Percentiles rank a stretch among this genome's conserved stretches.
Conservation (phyloP, 2,888 invertebrate genomes). For the Athripsodes cinereus region DNA sequence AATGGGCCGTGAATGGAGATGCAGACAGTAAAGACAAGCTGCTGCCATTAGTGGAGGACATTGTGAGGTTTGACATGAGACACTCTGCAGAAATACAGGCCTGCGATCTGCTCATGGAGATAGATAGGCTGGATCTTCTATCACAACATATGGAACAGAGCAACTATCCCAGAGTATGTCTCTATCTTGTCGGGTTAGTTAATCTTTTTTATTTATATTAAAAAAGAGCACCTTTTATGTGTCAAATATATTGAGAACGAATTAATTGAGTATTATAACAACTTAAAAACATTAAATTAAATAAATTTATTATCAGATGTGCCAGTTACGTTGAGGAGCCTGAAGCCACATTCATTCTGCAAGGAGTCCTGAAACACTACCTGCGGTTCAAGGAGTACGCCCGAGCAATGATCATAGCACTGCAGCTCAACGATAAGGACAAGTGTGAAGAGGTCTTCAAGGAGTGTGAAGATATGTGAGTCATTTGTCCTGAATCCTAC, state of each 20-base stretch:
- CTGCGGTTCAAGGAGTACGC: constrained; percentile 82
- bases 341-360: constrained; percentile 79
- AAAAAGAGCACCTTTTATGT: too few relatives aligned
- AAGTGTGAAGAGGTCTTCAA: constrained; percentile 80
- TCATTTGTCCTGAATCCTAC: too few relatives aligned
- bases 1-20: constrained; percentile 58
- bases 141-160: constrained; percentile 82
- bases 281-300: neutral
- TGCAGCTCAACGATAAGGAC: constrained; percentile 78
- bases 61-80: constrained; percentile 90
- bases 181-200: constrained; percentile 68
- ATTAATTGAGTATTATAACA: neutral
- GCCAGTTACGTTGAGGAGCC: constrained; percentile 94
- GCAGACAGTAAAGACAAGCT: constrained; percentile 52
- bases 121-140: constrained; percentile 82
- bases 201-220: neutral
- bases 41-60: constrained; percentile 74
- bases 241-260: neutral
- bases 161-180: constrained; percentile 86
- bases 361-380: constrained; percentile 79
- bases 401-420: constrained; percentile 83
- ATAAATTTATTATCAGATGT: constrained; percentile 57
- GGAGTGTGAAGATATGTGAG: constrained; percentile 77
- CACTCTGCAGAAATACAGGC: constrained; percentile 99
- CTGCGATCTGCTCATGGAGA: constrained; percentile 96